A percentile compares a stretch with the other conserved stretches of the same genome.
These are phyloP conservation scores for Rapana venosa DNA, from an alignment of 2,888 invertebrate genomes.

Conservation along the genomic window DNA sequence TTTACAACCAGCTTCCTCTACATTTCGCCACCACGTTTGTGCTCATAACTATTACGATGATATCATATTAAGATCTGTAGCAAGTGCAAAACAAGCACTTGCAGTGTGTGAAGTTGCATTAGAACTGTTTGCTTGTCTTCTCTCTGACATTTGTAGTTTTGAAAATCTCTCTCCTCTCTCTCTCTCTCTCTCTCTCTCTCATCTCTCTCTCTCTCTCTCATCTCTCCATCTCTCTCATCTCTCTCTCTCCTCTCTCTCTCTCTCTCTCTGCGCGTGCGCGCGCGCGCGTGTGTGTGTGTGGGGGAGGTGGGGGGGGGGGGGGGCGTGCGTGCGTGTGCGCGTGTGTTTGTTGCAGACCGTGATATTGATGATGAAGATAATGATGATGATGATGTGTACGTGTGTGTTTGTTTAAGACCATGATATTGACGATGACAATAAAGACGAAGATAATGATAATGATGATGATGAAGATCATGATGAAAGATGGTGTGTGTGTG, in stretches of 20 bases:
- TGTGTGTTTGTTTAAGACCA: background rate
- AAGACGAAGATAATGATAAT: background rate
- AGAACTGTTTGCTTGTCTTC: background rate
- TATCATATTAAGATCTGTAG: too few relatives aligned
- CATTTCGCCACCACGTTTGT: too few relatives aligned
- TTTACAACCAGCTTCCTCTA: too few relatives aligned
- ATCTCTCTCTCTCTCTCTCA: background rate
- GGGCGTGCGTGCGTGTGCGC: background rate
- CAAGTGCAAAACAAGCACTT: too few relatives aligned
- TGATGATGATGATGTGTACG: background rate
- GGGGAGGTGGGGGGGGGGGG: background rate
- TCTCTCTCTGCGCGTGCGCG: background rate
- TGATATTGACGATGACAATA: background rate
- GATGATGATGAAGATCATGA: background rate
- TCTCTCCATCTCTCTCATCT: background rate
- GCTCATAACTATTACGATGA: too few relatives aligned
- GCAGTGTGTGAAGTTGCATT: too few relatives aligned
- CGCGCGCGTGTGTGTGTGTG: background rate
- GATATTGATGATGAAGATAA: background rate
- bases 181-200: background rate
- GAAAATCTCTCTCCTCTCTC: background rate
- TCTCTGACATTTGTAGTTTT: background rate
- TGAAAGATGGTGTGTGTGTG: too few relatives aligned
- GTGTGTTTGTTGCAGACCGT: background rate
- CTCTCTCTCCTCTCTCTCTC: background rate